A percentile compares a stretch with the other conserved stretches of the same genome.
phyloP scores from a whole-genome alignment of 2,888 invertebrate genomes.

The Pecten maximus region DNA sequence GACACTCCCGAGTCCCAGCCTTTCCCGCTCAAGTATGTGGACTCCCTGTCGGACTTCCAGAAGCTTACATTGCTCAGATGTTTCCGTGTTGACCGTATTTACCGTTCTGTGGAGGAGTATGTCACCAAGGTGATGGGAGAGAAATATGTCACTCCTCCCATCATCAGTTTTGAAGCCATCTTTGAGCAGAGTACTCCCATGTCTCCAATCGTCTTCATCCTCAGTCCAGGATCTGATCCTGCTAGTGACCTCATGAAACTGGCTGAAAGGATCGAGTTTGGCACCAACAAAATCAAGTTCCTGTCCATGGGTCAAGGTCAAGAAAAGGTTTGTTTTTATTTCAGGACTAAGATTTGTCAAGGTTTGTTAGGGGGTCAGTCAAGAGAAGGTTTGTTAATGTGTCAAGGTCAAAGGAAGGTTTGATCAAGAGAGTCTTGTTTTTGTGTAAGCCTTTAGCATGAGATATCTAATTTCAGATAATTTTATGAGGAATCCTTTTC shows the following conservation, averaged over 20 bases:
- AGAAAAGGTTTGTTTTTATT: slow-evolving; percentile 77
- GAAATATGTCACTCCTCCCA: slow-evolving; percentile 94
- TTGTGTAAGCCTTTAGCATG: too few species aligned
- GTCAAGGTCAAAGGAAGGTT: too few species aligned
- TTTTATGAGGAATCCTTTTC: too few species aligned
- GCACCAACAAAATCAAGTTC: slow-evolving; percentile 82
- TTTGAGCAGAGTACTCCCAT: slow-evolving; percentile 92
- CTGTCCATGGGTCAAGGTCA: slow-evolving; percentile 84
- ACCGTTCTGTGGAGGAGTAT: slow-evolving; percentile 92
- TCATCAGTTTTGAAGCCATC: slow-evolving; percentile 91
- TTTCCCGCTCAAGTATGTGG: slow-evolving; percentile 89
- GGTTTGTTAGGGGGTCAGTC: too few species aligned
- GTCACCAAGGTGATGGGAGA: slow-evolving; percentile 93
- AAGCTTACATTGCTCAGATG: slow-evolving; percentile 92
- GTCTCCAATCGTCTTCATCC: slow-evolving; percentile 84
- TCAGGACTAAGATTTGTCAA: background rate
- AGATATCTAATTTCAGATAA: too few species aligned
- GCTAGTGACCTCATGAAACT: slow-evolving; percentile 83
- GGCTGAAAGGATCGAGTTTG: slow-evolving; percentile 83
- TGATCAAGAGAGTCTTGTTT: too few species aligned
- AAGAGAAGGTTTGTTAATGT: too few species aligned
- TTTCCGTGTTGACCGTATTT: slow-evolving; percentile 94
- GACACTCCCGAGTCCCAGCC: slow-evolving; percentile 90
- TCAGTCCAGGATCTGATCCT: slow-evolving; percentile 83
- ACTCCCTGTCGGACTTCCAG: slow-evolving; percentile 86